A percentile compares a stretch with the other conserved stretches of the same genome.
phyloP scores from a whole-genome alignment of 2,888 invertebrate species.

The Gastrophysa polygoni region DNA sequence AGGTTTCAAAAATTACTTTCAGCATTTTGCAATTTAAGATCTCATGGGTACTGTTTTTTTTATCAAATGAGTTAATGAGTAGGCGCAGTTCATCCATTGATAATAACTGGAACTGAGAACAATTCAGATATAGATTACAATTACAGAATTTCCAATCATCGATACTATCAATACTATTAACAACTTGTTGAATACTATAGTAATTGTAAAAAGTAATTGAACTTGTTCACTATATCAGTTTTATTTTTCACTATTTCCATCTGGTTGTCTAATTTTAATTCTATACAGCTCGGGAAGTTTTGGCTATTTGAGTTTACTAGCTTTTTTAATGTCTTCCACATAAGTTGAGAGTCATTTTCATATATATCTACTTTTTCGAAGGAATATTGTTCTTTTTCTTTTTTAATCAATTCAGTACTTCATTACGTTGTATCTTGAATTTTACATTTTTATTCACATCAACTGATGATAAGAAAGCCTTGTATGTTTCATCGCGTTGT shows the following conservation, averaged over 20 bases:
- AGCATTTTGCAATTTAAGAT: constrained; percentile 1
- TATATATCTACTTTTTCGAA: neutral
- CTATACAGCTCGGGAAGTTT: constrained; percentile 8
- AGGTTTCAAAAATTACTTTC: neutral
- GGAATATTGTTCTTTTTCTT: constrained; percentile 1
- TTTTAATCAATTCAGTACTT: neutral
- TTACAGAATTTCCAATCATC: constrained; percentile 2
- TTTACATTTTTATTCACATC: neutral
- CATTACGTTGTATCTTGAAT: constrained; percentile 4
- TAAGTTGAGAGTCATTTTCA: constrained; percentile 4
- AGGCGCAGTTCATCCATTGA: constrained; percentile 3
- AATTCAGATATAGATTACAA: constrained; percentile 4
- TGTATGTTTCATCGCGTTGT: constrained; percentile 1
- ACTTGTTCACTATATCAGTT: constrained; percentile 4
- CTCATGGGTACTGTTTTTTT: neutral
- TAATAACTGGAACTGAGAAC: neutral
- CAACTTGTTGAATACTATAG: neutral
- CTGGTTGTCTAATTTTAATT: constrained; percentile 1
- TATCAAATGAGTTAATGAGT: neutral
- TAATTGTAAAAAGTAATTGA: neutral
- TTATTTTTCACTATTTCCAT: neutral
- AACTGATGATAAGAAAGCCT: neutral
- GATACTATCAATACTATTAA: neutral
- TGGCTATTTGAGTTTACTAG: constrained; percentile 1
- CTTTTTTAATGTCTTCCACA: constrained; percentile 8